Evolutionary conservation across 2,888 invertebrate species (phyloP).

Genomic region (Acronicta aceris): DNA sequence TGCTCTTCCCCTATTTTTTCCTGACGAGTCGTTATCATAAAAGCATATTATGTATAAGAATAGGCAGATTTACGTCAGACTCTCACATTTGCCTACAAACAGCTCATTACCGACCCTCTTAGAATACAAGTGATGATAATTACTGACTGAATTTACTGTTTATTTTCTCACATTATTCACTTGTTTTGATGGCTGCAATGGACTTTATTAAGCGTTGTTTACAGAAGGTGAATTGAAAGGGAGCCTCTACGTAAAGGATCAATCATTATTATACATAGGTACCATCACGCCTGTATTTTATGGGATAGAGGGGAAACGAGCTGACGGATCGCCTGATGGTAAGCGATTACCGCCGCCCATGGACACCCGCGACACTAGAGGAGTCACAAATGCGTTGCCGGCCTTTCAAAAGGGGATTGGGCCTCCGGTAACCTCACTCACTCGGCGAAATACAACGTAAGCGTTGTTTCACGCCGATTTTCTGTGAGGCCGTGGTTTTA

Average conservation of each 20-base stretch:
- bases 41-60: slow-evolving; percentile 13
- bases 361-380: no score
- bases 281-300: no score
- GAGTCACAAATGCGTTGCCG: no score
- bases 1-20: slow-evolving; percentile 9
- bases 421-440: no score
- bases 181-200: slow-evolving; percentile 13
- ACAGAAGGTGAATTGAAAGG: neutral
- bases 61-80: slow-evolving; percentile 49
- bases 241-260: neutral
- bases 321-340: no score
- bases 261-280: no score
- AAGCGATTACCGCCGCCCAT: no score
- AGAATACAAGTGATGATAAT: slow-evolving; percentile 55
- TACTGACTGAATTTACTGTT: slow-evolving; percentile 37
- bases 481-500: no score
- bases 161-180: slow-evolving; percentile 20
- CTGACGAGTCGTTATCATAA: slow-evolving; percentile 9
- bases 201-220: slow-evolving; percentile 1
- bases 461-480: no score
- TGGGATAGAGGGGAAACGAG: no score
- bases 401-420: no score
- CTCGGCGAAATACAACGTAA: no score
- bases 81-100: slow-evolving; percentile 61
- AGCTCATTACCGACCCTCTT: slow-evolving; percentile 45